Base-by-base conservation (phyloP, 2,113 vertebrate species). In the Entosphenus tridentatus region DNA sequence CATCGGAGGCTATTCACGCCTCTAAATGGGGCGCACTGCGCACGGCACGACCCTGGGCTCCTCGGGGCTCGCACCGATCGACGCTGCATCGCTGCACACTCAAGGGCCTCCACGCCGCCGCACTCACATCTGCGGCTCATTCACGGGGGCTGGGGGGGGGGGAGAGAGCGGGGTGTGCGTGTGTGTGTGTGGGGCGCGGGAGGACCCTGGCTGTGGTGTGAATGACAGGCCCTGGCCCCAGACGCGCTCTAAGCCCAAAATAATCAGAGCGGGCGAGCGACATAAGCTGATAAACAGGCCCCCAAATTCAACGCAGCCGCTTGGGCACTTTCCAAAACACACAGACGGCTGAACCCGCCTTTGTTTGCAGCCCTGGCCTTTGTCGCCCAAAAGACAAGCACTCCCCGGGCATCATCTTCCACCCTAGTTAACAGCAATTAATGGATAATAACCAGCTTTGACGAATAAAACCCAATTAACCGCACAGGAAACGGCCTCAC, bases 381-480 rank as follows among this genome's bases (percentile, higher is more conserved):
- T 65, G 62, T 65, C 62, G 21, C 62, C 62, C 21, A n/a, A n/a
- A 65, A 65, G 62, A 65, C 62, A 65, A 65, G 62, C n/a, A 65
- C 62, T 65, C 62, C 62, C 62, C 21, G 10, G 62, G 62, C 62
- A 65, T 65, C 62, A 65, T 65, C 62, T 65, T 65, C 62, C 62
- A 65, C 62, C 62, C 62, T 65, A 65, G 62, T 65, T 65, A 65
- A n/a, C 62, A 65, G 62, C 62, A 65, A 65, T 65, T 65, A 65
- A 65, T 65, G 62, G 62, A 65, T 65, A 65, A 65, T 65, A 65
- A 65, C 62, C 62, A 65, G 62, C 62, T 65, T 65, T 65, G 62
- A n/a, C 62, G 62, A 65, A 65, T 65, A 65, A 65, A 65, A 65
- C 62, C 62, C 62, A n/a, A 65, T 65, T 65, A 65, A 65, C 62